These are phyloP conservation scores for Contarinia nasturtii DNA, from an alignment of 1,140 invertebrate genomes.

Conservation along the genomic window DNA sequence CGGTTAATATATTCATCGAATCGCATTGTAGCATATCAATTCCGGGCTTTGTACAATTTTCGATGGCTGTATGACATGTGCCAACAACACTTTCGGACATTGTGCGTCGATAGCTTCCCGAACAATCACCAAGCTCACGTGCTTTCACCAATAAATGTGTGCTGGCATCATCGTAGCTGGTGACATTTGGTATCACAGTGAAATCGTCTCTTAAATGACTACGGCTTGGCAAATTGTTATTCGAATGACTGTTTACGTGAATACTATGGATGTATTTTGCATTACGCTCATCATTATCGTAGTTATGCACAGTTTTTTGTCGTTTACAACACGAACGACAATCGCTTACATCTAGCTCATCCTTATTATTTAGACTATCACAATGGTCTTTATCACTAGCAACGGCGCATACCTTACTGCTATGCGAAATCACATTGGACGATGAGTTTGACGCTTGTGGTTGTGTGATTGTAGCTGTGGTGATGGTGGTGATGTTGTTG, in stretches of 20 bases:
- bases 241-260: not conserved
- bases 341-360: not conserved
- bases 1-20: not conserved
- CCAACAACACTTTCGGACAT: conserved; percentile 3
- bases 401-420: too few species aligned
- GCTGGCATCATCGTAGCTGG: too few species aligned
- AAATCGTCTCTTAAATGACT: too few species aligned
- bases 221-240: not conserved
- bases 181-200: too few species aligned
- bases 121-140: not conserved
- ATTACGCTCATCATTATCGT: not conserved
- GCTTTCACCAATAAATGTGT: too few species aligned
- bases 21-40: not conserved
- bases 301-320: conserved; percentile 20
- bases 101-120: conserved; percentile 2
- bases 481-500: too few species aligned
- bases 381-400: not conserved
- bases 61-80: not conserved
- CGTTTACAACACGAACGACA: conserved; percentile 19
- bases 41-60: not conserved
- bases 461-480: conserved; percentile 4
- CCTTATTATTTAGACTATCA: not conserved
- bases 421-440: too few species aligned
- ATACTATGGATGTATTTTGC: not conserved
- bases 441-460: conserved; percentile 6